phyloP scores from a whole-genome alignment of 2,113 vertebrate species.

The Acanthochromis polyacanthus region DNA sequence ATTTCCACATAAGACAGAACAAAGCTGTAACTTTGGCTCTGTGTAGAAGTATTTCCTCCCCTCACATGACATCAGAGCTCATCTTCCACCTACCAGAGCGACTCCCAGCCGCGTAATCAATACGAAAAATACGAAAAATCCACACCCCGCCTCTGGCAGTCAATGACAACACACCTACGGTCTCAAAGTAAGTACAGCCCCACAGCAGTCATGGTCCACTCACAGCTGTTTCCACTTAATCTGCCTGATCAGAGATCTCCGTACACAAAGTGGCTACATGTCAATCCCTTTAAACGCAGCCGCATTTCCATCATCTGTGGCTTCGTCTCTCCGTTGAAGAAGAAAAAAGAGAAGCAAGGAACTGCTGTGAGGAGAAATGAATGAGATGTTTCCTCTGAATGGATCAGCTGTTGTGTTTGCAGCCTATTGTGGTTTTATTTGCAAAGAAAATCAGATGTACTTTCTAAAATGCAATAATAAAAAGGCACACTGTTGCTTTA shows the following conservation, averaged over 20 bases:
- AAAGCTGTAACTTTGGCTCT: background rate
- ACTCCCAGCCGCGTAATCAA: background rate
- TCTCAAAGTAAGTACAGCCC: background rate
- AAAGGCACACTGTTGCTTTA: no score
- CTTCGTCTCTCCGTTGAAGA: background rate
- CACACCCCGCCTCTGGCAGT: background rate
- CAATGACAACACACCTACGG: constrained; percentile 5
- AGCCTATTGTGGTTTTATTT: no score
- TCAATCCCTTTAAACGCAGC: background rate
- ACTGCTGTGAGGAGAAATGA: background rate
- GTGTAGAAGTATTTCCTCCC: background rate
- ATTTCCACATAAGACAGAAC: background rate
- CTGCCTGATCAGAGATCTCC: background rate
- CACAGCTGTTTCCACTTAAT: constrained; percentile 32
- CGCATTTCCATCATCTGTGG: background rate
- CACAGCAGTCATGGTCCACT: background rate
- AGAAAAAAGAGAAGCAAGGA: background rate
- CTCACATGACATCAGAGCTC: background rate
- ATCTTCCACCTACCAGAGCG: background rate
- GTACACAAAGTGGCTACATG: background rate
- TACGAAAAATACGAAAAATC: background rate
- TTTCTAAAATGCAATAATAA: no score
- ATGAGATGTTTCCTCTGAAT: background rate
- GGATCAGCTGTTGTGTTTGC: background rate
- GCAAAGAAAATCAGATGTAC: no score